phyloP scores from a whole-genome alignment of 2,797 vertebrate genomes.

The Acropternis orthonyx region DNA sequence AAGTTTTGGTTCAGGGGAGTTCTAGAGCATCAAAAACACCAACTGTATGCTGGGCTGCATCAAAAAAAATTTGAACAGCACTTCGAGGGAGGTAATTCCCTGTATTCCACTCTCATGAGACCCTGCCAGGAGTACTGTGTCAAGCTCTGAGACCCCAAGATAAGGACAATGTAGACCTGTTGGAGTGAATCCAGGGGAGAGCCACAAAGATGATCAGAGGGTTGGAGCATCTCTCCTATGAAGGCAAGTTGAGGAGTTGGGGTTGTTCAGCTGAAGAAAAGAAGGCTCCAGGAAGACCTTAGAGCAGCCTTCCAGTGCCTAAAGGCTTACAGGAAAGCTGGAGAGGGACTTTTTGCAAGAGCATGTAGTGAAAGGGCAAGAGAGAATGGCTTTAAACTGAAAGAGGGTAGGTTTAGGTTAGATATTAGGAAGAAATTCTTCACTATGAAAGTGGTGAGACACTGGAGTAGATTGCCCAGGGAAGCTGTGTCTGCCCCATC shows the following conservation, averaged over 20 bases:
- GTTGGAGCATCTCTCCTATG: neutral
- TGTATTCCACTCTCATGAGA: neutral
- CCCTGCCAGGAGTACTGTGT: neutral
- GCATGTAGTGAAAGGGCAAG: neutral
- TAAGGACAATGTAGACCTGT: neutral
- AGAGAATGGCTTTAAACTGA: neutral
- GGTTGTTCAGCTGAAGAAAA: neutral
- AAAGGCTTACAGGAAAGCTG: neutral
- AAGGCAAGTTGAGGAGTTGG: neutral
- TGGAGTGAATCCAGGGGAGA: neutral
- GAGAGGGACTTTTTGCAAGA: neutral
- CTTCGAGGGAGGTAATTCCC: neutral
- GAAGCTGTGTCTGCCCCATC: neutral
- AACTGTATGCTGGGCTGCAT: neutral
- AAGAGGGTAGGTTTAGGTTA: neutral
- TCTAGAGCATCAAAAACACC: neutral
- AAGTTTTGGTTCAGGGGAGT: neutral
- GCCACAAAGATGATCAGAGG: neutral
- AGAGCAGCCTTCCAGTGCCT: neutral
- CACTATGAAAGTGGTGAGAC: neutral
- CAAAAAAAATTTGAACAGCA: neutral
- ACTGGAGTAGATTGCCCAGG: neutral
- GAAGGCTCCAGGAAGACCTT: neutral
- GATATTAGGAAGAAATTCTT: neutral
- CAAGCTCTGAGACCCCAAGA: neutral